A percentile compares a stretch with the other conserved stretches of the same genome.
phyloP scores from a whole-genome alignment of 2,888 invertebrate genomes.

The Matsumyia berberina region DNA sequence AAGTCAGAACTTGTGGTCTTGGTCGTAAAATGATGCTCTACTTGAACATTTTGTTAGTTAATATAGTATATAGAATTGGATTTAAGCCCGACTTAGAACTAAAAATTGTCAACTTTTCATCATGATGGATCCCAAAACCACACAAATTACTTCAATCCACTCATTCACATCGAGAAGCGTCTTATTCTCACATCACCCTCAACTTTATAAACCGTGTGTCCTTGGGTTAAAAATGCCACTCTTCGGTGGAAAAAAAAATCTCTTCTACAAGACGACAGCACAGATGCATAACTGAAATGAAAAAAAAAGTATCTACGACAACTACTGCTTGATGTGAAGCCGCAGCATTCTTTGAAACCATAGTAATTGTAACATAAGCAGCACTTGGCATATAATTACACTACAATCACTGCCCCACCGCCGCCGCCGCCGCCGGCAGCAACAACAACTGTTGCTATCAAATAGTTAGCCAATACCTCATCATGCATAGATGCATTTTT shows the following conservation, averaged over 20 bases:
- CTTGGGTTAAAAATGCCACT: slow-evolving; percentile 51
- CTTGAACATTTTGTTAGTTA: too few relatives aligned
- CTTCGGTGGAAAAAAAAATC: slow-evolving; percentile 8
- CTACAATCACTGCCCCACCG: slow-evolving; percentile 45
- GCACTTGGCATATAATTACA: slow-evolving; percentile 64
- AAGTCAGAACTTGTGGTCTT: too few relatives aligned
- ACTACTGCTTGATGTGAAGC: slow-evolving; percentile 41
- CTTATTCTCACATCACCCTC: neutral
- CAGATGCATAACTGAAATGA: slow-evolving; percentile 21
- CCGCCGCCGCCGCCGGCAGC: neutral
- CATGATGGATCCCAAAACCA: too few relatives aligned
- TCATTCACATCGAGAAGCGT: too few relatives aligned
- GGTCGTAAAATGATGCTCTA: too few relatives aligned
- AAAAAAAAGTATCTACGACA: slow-evolving; percentile 14
- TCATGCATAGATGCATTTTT: slow-evolving; percentile 44
- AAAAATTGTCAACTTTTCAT: too few relatives aligned
- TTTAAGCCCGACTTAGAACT: too few relatives aligned
- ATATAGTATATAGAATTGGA: too few relatives aligned
- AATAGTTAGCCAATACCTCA: slow-evolving; percentile 60
- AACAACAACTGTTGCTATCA: slow-evolving; percentile 7
- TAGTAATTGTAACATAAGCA: slow-evolving; percentile 73
- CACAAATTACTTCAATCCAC: too few relatives aligned
- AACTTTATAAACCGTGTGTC: slow-evolving; percentile 13
- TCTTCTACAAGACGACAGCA: neutral
- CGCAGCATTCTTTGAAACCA: slow-evolving; percentile 74